Evolutionary conservation across 1,140 invertebrate species (phyloP).

Genomic region (Listronotus bonariensis): DNA sequence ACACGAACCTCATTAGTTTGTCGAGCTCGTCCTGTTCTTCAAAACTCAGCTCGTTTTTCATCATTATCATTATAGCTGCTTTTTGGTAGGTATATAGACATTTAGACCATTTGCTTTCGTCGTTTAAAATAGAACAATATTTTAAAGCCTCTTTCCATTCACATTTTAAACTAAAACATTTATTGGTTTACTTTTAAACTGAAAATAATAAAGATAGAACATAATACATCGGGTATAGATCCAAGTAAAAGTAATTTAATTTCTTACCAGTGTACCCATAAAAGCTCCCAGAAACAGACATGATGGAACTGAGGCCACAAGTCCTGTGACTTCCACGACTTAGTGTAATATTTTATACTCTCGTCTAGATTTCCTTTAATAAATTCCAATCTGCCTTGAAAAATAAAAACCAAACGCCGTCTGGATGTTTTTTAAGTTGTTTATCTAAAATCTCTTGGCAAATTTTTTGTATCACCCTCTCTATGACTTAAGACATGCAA

Average conservation of each 20-base stretch:
- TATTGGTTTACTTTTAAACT: background rate
- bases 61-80: slow-evolving; percentile 80
- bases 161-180: slow-evolving; percentile 58
- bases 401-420: slow-evolving; percentile 92
- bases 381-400: slow-evolving; percentile 84
- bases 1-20: slow-evolving; percentile 65
- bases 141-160: slow-evolving; percentile 74
- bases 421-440: slow-evolving; percentile 74
- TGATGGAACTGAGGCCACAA: slow-evolving; percentile 95
- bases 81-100: slow-evolving; percentile 91
- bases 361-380: slow-evolving; percentile 78
- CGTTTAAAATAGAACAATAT: slow-evolving; percentile 73
- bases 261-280: slow-evolving; percentile 74
- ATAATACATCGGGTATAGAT: too few species aligned
- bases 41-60: slow-evolving; percentile 61
- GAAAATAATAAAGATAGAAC: background rate
- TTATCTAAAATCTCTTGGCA: slow-evolving; percentile 74
- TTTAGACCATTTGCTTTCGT: slow-evolving; percentile 88
- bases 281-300: slow-evolving; percentile 93
- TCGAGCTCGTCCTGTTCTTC: slow-evolving; percentile 60
- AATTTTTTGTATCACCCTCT: slow-evolving; percentile 76
- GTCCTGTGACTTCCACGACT: slow-evolving; percentile 82
- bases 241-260: too few species aligned
- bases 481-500: slow-evolving; percentile 80
- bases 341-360: slow-evolving; percentile 78